Evolutionary conservation across 2,797 vertebrate genomes (phyloP), one percentile per base, ranked within the genome.

Genomic region (Lindbergichthys nudifrons): DNA sequence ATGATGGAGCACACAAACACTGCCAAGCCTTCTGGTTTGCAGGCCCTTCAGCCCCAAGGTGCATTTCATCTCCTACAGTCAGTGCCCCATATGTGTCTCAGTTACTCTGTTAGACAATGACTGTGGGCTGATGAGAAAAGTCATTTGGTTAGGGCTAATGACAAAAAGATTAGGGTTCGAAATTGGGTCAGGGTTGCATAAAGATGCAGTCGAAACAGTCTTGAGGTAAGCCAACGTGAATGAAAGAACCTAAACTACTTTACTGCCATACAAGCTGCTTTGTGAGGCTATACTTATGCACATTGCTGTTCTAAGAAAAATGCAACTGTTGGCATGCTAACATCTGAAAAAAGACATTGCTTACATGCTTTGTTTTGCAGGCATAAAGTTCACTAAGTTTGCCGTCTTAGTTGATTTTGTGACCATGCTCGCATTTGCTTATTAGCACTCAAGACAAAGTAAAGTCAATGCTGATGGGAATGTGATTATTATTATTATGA

Each of bases 11-110:
- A 81, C 82, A 73, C 30, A 72, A 58, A 77, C 75, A 39, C 63
- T 74, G 71, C 82, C 67, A 83, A 72, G 78, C 71, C 69, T 78
- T 80, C 81, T 84, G 83, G 52, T 85, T 32, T 70, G 50, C 72
- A 83, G 80, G 71, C 76, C 70, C 42, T 65, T 56, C 65, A 46
- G 48, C 50, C 42, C 42, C 67, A 66, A 75, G 65, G 47, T 80
- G 76, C 70, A 78, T 82, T 88, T 81, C 56, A 75, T 82, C 63
- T 71, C 57, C 54, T 32, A 32, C 48, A 79, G 42, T 81, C 69
- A 46, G 47, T 4, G 4, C n/a, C 68, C 67, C 67, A 65, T 41
- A 6, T 70, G 71, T 61, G 51, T 73, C 60, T 59, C 21, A 60
- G 71, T 61, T 36, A 59, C 54, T 56, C 54, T 54, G 51, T 41